Evolutionary conservation across 2,888 invertebrate genomes (phyloP), one percentile per base, ranked within the genome.

Genomic region (Nesidiocoris tenuis): DNA sequence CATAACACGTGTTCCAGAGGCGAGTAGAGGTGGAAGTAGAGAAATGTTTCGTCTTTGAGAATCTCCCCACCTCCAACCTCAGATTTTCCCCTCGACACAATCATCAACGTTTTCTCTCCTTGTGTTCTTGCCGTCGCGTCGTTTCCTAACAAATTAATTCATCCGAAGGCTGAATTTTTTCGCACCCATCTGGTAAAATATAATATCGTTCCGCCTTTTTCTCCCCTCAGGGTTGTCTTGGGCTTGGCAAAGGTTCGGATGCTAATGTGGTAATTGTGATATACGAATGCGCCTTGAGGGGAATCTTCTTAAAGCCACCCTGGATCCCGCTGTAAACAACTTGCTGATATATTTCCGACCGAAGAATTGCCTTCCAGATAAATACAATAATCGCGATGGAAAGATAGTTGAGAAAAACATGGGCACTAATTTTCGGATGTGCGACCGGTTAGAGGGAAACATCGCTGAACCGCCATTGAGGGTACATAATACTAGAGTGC

Each of bases 1-100:
- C 75, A 75, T 75, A 75, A 75, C 75, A 75, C 75, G 75, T 75
- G 75, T 75, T 74, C 61, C 25, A 39, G 12, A 3, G 56, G 68
- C 24, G 67, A 54, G 55, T 24, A 61, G 55, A 54, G 21, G 18
- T 12, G 59, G 75, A 65, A 17, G 19, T 17, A 18, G 22, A 55
- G 22, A 21, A 66, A 65, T 19, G 59, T 54, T 39, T 39, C 39
- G 5, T 39, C 39, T 39, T 39, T 39, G 39, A 39, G 39, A 39
- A 7, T 39, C 39, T 3, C 39, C 12, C 39, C 3, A 7, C 39
- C 39, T 12, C 39, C 39, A 12, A 39, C 39, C 39, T 39, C 39
- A 39, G 12, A 39, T 39, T 12, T 12, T 3, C 39, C 39, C 39
- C 39, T 39, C 39, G 39, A 39, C 39, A 39, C 39, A 39, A 39